Evolutionary conservation across 2,888 invertebrate species (phyloP).

Genomic region (Cheiracanthium punctorium): DNA sequence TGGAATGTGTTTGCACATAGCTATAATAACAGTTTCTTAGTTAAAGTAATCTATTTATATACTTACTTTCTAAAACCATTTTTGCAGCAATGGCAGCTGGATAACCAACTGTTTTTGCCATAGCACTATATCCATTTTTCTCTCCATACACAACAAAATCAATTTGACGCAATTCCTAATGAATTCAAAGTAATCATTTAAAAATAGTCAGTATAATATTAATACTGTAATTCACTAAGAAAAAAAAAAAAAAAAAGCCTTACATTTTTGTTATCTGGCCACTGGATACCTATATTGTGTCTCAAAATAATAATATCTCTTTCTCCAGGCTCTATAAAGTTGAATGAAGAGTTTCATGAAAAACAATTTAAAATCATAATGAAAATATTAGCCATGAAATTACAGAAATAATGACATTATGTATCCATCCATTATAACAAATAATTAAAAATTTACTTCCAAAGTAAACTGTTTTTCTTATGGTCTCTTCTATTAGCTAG

Average conservation of each 20-base stretch:
- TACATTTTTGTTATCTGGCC: slow-evolving; percentile 82
- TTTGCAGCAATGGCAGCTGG: slow-evolving; percentile 97
- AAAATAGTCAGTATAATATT: background rate
- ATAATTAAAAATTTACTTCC: no score
- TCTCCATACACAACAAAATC: slow-evolving; percentile 91
- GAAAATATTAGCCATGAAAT: no score
- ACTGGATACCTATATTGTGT: slow-evolving; percentile 93
- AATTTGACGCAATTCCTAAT: slow-evolving; percentile 85
- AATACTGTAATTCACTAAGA: background rate
- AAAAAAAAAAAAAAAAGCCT: background rate
- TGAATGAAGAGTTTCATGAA: background rate
- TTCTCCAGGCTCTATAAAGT: slow-evolving; percentile 82
- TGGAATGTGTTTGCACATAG: no score
- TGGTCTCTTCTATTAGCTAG: no score
- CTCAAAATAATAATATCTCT: slow-evolving; percentile 95
- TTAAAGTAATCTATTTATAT: no score
- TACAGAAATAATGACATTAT: no score
- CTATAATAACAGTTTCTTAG: no score
- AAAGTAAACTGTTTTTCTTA: no score
- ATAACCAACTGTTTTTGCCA: slow-evolving; percentile 95
- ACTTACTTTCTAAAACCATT: slow-evolving; percentile 95
- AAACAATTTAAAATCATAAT: no score
- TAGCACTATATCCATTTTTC: slow-evolving; percentile 89
- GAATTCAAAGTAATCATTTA: background rate
- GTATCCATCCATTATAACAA: no score